Evolutionary conservation across 2,797 vertebrate species (phyloP).

Genomic region (Platalea minor): DNA sequence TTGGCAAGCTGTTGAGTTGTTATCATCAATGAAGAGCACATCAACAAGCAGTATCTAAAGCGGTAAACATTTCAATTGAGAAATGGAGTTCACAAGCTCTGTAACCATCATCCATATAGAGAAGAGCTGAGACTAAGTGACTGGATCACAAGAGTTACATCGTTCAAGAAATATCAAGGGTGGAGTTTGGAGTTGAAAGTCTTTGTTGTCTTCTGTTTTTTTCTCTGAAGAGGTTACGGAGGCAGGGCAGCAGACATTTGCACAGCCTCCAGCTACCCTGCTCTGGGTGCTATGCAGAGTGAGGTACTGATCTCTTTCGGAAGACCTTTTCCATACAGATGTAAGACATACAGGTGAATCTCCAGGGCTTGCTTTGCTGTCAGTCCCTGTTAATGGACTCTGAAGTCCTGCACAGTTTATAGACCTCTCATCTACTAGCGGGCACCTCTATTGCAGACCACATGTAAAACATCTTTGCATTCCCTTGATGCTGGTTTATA

Average conservation of each 20-base stretch:
- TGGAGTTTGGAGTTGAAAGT: background rate
- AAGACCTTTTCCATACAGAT: background rate
- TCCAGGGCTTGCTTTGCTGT: background rate
- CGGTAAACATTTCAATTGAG: background rate
- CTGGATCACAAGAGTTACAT: background rate
- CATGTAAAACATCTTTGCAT: background rate
- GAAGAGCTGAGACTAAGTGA: background rate
- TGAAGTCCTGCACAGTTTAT: background rate
- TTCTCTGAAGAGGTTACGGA: background rate
- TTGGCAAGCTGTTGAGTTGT: conserved; percentile 33
- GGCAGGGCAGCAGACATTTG: background rate
- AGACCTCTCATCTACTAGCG: background rate
- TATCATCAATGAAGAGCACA: background rate
- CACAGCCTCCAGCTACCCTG: background rate
- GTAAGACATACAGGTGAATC: background rate
- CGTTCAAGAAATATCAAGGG: background rate
- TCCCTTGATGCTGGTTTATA: conserved; percentile 20
- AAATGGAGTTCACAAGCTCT: background rate
- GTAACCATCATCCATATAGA: background rate
- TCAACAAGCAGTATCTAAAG: conserved; percentile 10
- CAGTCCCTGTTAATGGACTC: background rate
- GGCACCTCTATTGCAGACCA: background rate
- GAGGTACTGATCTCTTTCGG: background rate
- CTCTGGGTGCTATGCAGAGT: background rate
- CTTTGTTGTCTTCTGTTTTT: background rate